Evolutionary conservation across 2,888 invertebrate genomes (phyloP).

Genomic region (Steinernema hermaphroditum): DNA sequence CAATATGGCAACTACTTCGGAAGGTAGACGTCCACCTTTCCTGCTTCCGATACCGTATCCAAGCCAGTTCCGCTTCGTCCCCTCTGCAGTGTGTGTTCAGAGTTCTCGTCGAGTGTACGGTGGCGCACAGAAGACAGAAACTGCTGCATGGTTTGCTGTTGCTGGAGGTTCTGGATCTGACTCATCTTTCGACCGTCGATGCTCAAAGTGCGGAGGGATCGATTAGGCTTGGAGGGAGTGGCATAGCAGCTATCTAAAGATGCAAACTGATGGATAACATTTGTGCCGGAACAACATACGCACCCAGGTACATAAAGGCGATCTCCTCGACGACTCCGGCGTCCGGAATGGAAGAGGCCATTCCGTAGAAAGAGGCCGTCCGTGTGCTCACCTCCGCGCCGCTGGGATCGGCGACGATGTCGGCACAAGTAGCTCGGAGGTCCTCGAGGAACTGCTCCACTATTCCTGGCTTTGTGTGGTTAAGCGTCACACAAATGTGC

Average conservation of each 20-base stretch:
- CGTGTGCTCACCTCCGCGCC: not conserved
- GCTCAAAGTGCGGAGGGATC: conserved; percentile 44
- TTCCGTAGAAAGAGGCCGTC: conserved; percentile 41
- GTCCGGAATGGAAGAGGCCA: conserved; percentile 45
- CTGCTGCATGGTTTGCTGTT: conserved; percentile 14
- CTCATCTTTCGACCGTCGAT: conserved; percentile 50
- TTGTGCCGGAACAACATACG: not conserved
- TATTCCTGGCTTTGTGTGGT: conserved; percentile 44
- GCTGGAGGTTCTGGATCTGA: conserved; percentile 36
- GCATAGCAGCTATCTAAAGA: conserved; percentile 42
- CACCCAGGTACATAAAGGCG: conserved; percentile 37
- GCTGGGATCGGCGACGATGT: conserved; percentile 28
- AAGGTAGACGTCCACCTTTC: no score
- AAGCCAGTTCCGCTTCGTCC: conserved; percentile 3
- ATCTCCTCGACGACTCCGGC: conserved; percentile 43
- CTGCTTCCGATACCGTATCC: conserved; percentile 6
- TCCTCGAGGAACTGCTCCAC: conserved; percentile 46
- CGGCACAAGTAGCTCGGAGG: conserved; percentile 39
- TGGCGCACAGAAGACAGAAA: conserved; percentile 1
- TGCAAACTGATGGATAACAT: not conserved
- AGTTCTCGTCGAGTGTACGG: not conserved
- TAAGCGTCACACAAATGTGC: conserved; percentile 43
- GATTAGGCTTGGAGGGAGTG: conserved; percentile 41
- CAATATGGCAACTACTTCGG: no score
- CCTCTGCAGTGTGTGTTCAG: not conserved